Percentiles rank a stretch among this genome's conserved stretches.
Evolutionary conservation across 2,888 invertebrate species (phyloP).

Genomic region (Lampropteryx suffumata): DNA sequence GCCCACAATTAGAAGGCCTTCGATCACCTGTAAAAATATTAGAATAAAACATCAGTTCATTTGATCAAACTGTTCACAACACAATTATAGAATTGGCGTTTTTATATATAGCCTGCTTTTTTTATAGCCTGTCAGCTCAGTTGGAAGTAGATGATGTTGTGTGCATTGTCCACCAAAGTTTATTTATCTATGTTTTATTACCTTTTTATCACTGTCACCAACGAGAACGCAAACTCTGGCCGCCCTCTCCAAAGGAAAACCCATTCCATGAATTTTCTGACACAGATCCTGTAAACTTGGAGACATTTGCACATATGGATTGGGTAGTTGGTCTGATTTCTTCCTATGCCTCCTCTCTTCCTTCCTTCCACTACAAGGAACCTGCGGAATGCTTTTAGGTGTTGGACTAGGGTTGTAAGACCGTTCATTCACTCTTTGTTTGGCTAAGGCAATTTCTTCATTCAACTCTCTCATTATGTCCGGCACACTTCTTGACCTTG

Average conservation of each 20-base stretch:
- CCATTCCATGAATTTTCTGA: conserved; percentile 92
- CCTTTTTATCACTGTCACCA: conserved; percentile 93
- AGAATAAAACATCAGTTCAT: not conserved
- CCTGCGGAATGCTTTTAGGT: conserved; percentile 48
- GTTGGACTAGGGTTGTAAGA: conserved; percentile 81
- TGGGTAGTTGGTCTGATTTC: conserved; percentile 61
- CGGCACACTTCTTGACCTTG: conserved; percentile 86
- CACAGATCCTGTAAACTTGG: conserved; percentile 85
- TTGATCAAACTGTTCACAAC: too few relatives aligned
- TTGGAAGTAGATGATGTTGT: too few relatives aligned
- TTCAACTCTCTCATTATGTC: conserved; percentile 89
- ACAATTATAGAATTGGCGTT: too few relatives aligned
- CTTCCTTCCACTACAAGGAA: conserved; percentile 48
- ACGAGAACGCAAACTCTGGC: conserved; percentile 90
- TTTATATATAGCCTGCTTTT: too few relatives aligned
- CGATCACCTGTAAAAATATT: conserved; percentile 85
- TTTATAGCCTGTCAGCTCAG: too few relatives aligned
- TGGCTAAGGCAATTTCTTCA: conserved; percentile 82
- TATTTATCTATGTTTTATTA: too few relatives aligned
- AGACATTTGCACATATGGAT: conserved; percentile 69
- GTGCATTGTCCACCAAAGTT: too few relatives aligned
- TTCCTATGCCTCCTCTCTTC: conserved; percentile 51
- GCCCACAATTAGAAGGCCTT: conserved; percentile 89
- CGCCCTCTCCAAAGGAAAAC: conserved; percentile 91
- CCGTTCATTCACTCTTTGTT: conserved; percentile 74